These are phyloP conservation scores for Hapalemur alaotrensis DNA, from an alignment of 2,797 vertebrate genomes.

Conservation along the genomic window DNA sequence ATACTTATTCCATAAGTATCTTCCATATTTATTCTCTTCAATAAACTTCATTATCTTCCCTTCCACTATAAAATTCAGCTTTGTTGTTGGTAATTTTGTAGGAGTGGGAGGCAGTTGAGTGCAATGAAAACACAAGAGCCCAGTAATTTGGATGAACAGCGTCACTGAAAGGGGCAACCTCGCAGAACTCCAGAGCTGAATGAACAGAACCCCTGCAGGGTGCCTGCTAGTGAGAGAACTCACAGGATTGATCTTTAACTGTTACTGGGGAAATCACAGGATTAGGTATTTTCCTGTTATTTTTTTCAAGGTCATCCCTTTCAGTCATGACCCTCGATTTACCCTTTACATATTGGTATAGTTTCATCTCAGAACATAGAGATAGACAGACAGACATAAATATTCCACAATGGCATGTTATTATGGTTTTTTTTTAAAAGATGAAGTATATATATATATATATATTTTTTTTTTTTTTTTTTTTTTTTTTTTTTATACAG, in stretches of 20 bases:
- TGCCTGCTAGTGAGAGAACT: too few relatives aligned
- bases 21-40: not conserved
- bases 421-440: not conserved
- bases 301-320: too few relatives aligned
- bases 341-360: not conserved
- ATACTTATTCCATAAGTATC: not conserved
- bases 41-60: not conserved
- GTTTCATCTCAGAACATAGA: not conserved
- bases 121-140: not conserved
- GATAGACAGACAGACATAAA: not conserved
- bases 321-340: not conserved
- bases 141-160: not conserved
- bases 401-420: not conserved
- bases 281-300: too few relatives aligned
- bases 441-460: not conserved
- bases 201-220: too few relatives aligned
- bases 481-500: too few relatives aligned
- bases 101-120: not conserved
- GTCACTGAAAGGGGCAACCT: not conserved
- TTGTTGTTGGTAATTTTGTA: not conserved
- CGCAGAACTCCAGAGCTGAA: too few relatives aligned
- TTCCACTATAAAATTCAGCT: not conserved
- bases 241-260: too few relatives aligned
- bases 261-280: too few relatives aligned
- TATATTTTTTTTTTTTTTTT: too few relatives aligned